These are phyloP conservation scores for Cranoglanis bouderius DNA, from an alignment of 2,113 vertebrate species.

Conservation along the genomic window DNA sequence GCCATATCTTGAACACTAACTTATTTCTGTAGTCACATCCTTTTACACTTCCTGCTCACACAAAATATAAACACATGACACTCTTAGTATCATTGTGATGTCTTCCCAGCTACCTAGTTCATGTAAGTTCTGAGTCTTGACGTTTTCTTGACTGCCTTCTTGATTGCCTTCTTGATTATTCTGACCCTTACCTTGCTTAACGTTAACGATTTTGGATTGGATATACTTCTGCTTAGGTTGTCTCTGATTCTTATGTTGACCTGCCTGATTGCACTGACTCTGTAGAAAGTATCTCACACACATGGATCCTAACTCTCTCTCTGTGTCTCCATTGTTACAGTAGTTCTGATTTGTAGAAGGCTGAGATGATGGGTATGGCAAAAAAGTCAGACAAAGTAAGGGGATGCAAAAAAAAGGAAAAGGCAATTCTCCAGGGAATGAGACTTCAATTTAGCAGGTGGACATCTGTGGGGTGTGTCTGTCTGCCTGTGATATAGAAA, in stretches of 20 bases:
- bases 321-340: background rate
- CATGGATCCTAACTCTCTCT: background rate
- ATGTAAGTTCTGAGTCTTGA: background rate
- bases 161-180: background rate
- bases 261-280: background rate
- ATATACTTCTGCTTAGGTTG: background rate
- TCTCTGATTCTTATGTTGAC: background rate
- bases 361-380: background rate
- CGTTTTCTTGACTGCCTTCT: background rate
- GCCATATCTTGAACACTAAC: background rate
- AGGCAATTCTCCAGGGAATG: background rate
- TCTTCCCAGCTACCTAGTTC: background rate
- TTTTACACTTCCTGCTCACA: background rate
- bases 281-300: background rate
- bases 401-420: slow-evolving; percentile 25
- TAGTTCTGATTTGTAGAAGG: background rate
- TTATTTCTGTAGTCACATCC: background rate
- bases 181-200: background rate
- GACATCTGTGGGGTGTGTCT: background rate
- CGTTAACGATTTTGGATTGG: background rate
- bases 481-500: background rate
- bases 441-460: background rate
- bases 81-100: background rate
- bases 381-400: background rate
- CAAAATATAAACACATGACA: background rate